Percentiles rank a stretch among this genome's conserved stretches.
Conservation (phyloP, 2,888 invertebrate genomes). For the Leptinotarsa tumamoca region DNA sequence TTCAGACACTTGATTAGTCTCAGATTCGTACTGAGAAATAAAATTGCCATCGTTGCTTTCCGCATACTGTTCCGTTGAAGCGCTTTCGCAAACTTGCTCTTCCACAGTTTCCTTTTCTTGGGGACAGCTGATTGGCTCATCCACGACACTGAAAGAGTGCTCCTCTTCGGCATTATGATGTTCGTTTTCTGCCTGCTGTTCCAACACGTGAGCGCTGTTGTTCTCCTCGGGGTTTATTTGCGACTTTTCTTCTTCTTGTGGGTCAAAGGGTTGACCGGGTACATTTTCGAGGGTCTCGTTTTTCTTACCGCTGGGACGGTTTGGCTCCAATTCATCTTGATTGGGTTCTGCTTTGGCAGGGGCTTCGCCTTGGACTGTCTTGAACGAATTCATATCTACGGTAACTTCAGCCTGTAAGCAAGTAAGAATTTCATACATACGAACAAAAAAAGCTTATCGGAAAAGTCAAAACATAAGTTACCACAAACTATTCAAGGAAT, state of each 20-base stretch:
- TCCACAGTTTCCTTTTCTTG: not conserved
- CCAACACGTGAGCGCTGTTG: not conserved
- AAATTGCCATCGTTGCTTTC: constrained; percentile 21
- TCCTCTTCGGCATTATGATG: not conserved
- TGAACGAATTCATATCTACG: not conserved
- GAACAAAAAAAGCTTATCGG: no score
- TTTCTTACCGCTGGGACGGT: not conserved
- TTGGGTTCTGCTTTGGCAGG: not conserved
- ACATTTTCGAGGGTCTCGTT: constrained; percentile 21
- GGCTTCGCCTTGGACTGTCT: not conserved
- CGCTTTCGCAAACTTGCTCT: constrained; percentile 4
- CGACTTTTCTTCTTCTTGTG: not conserved
- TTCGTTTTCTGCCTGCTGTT: not conserved
- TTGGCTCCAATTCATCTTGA: not conserved
- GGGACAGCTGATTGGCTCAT: not conserved
- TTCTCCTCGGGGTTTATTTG: not conserved
- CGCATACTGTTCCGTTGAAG: constrained; percentile 13
- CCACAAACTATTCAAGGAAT: no score
- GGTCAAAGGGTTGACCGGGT: constrained; percentile 3
- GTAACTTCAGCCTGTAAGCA: constrained; percentile 13
- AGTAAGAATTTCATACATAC: not conserved
- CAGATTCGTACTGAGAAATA: constrained; percentile 29
- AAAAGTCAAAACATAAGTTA: no score
- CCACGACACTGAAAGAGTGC: not conserved
- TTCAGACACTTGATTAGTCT: not conserved